A percentile compares a stretch with the other conserved stretches of the same genome.
Conservation (phyloP, 2,797 vertebrate genomes). For the Masticophis lateralis region DNA sequence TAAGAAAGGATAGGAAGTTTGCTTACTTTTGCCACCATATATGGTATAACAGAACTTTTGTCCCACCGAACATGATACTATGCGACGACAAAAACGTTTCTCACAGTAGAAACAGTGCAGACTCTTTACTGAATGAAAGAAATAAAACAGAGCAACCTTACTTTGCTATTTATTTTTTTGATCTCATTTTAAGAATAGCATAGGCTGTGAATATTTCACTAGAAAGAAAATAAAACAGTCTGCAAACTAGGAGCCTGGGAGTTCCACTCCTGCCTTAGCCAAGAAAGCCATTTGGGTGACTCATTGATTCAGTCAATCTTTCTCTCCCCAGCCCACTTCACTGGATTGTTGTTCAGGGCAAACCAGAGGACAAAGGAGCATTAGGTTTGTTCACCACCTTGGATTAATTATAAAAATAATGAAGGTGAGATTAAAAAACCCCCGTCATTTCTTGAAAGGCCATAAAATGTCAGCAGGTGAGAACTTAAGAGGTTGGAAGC, state of each 20-base stretch:
- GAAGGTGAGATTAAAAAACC: background rate
- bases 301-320: background rate
- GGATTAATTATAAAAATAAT: background rate
- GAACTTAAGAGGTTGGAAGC: background rate
- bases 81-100: too few species aligned
- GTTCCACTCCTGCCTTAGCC: background rate
- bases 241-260: background rate
- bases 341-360: background rate
- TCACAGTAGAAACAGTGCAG: too few species aligned
- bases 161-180: background rate
- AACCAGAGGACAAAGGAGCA: background rate
- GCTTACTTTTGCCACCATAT: too few species aligned
- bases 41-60: too few species aligned
- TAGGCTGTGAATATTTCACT: background rate
- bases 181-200: background rate
- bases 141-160: background rate
- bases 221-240: fast-evolving
- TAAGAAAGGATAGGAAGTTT: too few species aligned
- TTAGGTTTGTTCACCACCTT: background rate
- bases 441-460: too few species aligned
- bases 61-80: too few species aligned
- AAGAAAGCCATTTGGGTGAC: background rate
- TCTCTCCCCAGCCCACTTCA: background rate
- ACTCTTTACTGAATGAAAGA: background rate
- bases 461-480: too few species aligned